These are phyloP conservation scores for Numenius phaeopus DNA, from an alignment of 2,797 vertebrate species.

Conservation along the genomic window DNA sequence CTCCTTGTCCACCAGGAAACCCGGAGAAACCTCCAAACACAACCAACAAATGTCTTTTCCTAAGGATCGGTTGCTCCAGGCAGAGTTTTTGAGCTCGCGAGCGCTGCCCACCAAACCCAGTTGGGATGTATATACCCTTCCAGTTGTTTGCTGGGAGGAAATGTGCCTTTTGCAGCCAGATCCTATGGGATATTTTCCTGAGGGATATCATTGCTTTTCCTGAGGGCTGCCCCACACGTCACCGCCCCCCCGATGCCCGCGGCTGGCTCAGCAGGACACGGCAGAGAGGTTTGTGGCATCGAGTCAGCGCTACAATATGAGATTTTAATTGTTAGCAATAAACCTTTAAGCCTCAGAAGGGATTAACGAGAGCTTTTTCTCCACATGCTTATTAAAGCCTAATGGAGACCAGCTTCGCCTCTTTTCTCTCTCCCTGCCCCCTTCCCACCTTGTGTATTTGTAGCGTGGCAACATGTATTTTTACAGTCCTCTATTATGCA, in stretches of 20 bases:
- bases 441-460: background rate
- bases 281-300: background rate
- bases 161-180: background rate
- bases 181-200: background rate
- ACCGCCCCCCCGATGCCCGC: fast-evolving
- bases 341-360: background rate
- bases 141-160: background rate
- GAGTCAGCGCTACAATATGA: background rate
- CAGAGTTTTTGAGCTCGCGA: background rate
- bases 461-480: slow-evolving; percentile 38
- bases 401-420: background rate
- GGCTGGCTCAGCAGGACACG: background rate
- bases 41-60: background rate
- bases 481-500: background rate
- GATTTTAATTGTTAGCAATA: background rate
- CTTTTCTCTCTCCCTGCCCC: background rate
- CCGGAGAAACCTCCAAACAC: background rate
- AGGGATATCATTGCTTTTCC: background rate
- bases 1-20: background rate
- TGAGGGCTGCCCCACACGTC: background rate
- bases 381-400: background rate
- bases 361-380: background rate
- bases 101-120: background rate
- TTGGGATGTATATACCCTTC: fast-evolving
- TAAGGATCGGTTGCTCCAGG: background rate